Evolutionary conservation across 2,113 vertebrate species (phyloP), one percentile per base, ranked within the genome.

Genomic region (Seriola quinqueradiata): DNA sequence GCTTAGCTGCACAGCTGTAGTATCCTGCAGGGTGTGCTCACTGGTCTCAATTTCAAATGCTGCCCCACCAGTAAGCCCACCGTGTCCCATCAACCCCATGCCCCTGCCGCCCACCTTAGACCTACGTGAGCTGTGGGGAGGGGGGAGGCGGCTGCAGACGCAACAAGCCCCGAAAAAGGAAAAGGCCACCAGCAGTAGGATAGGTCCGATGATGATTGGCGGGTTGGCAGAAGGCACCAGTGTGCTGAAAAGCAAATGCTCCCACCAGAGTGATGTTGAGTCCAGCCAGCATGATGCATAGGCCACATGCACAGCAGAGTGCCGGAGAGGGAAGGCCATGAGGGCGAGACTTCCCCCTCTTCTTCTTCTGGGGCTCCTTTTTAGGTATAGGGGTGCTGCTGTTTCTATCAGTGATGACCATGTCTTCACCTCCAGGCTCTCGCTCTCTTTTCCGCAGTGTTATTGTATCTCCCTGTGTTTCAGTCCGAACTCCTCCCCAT

Each of bases 201-300:
- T 95, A 14, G 97, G 98, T 9, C 98, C 98, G 0, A 98, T 97
- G 84, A 99, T 94, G 78, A 99, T 98, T 8, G 97, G 96, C 4
- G 96, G 96, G 82, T 99, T 99, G 94, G 95, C 95, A 70, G 96
- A 59, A 0, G 97, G 97, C 67, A 98, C 89, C 85, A 97, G 95
- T 17, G 97, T 97, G 80, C 95, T 96, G 72, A 98, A 98, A 97
- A 66, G 97, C 97, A 57, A 99, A 98, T 0, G 97, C 97, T 25
- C 98, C 98, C 88, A 98, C 97, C 69, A 99, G 92, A 8, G 98
- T 99, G 94, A 99, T 98, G 95, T 99, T 99, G 89, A 99, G 97
- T 76, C 98, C 98, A 0, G 97, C 98, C 50, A 99, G 93, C 97
- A 99, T 97, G 93, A 97, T 96, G 94, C 98, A 99, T n/a, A 99